These are phyloP conservation scores for Triops longicaudatus DNA, from an alignment of 1,140 invertebrate genomes.

Conservation along the genomic window DNA sequence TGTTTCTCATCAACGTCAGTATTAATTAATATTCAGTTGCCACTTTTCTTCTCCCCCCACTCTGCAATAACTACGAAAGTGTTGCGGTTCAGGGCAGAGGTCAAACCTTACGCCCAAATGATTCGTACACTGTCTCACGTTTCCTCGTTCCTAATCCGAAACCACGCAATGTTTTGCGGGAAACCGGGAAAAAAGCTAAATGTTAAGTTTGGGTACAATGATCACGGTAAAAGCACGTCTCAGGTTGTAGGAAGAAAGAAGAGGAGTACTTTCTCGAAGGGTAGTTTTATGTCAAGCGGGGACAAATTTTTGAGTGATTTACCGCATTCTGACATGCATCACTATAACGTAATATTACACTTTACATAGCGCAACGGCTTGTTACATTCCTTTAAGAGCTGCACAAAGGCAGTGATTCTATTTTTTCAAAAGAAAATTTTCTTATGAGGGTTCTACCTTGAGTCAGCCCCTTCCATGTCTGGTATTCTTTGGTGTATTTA, in stretches of 20 bases:
- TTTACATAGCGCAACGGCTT: no score
- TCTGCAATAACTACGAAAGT: background rate
- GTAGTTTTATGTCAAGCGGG: no score
- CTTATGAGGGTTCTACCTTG: background rate
- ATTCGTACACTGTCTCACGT: background rate
- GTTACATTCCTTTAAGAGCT: no score
- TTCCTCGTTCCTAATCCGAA: background rate
- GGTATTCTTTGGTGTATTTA: slow-evolving; percentile 12
- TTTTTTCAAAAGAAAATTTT: background rate
- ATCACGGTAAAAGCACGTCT: background rate
- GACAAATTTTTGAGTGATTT: no score
- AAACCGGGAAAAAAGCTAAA: background rate
- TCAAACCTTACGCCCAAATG: background rate
- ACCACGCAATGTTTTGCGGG: background rate
- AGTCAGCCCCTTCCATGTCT: background rate
- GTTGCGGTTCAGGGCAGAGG: background rate
- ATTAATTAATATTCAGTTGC: background rate
- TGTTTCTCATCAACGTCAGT: slow-evolving; percentile 8
- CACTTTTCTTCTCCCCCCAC: background rate
- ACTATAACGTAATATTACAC: no score
- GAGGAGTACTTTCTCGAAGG: background rate
- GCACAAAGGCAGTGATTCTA: no score
- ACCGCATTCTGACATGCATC: no score
- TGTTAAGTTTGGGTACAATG: background rate
- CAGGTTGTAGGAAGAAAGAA: background rate